Percentiles rank a stretch among this genome's conserved stretches.
Evolutionary conservation across 2,797 vertebrate genomes (phyloP).

Genomic region (Mormyrops boulengeri): DNA sequence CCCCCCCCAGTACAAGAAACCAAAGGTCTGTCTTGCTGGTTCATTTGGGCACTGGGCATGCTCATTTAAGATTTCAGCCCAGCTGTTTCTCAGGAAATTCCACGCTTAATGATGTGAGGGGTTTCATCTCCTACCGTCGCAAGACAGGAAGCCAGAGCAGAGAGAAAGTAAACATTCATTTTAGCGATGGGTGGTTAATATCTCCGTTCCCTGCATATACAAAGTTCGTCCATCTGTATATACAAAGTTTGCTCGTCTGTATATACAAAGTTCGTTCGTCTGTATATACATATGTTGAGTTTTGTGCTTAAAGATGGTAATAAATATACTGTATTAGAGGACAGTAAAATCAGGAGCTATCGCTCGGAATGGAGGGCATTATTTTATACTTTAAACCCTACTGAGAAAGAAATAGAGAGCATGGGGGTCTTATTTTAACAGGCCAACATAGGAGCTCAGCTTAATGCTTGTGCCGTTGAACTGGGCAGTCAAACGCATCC

Average conservation of each 20-base stretch:
- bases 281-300: neutral
- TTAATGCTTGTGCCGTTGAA: neutral
- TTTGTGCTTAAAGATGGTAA: neutral
- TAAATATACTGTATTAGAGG: neutral
- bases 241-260: too few relatives aligned
- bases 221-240: neutral
- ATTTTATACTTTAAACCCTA: neutral
- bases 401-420: neutral
- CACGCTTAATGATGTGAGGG: constrained; percentile 18
- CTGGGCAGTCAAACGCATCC: neutral
- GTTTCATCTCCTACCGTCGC: constrained; percentile 35
- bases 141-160: constrained; percentile 27
- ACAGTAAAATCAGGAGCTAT: neutral
- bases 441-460: neutral
- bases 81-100: constrained; percentile 31
- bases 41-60: neutral
- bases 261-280: too few relatives aligned
- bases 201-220: neutral
- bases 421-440: neutral
- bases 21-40: neutral
- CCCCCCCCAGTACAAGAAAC: neutral
- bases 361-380: neutral
- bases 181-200: neutral
- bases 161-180: constrained; percentile 19
- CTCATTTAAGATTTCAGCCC: constrained; percentile 37